Base-by-base conservation (phyloP, 2,888 invertebrate genomes). In the Griposia aprilina region DNA sequence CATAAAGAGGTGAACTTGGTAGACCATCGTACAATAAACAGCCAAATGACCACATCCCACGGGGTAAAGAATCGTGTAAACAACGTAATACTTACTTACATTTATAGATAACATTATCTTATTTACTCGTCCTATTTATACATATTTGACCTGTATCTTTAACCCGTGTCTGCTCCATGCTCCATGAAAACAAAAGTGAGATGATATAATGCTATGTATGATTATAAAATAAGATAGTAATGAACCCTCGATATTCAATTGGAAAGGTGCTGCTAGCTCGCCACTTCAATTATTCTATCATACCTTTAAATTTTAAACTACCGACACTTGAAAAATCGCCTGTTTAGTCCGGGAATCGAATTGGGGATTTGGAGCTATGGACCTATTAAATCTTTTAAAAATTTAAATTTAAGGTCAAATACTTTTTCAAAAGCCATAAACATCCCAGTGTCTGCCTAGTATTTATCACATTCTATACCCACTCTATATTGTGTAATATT, bases 181-280 rank as follows among this genome's bases (percentile, higher is more conserved):
- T 17, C 4, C 15, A 63, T 73, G 72, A 76, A 85, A 85, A 84
- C 81, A 81, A 70, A 48, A 82, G 65, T 70, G n/a, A 23, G 20
- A 79, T 36, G n/a, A 84, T 59, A 62, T 41, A 55, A 66, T 50
- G 11, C 26, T 30, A 41, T 17, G 15, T 30, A n/a, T 4, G 17
- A 45, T 66, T 52, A 73, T 66, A 45, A 77, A 79, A n/a, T 70
- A 48, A 26, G n/a, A 59, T 30, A 50, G 2, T 23, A n/a, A 13
- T 52, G 36, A 50, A 79, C 7, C 13, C 20, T 50, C 5, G 5
- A 11, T 76, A 11, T 17, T 15, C 36, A 20, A 20, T 36, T 41
- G n/a, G 26, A 2, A n/a, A 23, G 6, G 74, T 71, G 50, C 20
- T 26, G 30, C 50, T 30, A 72, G 17, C n/a, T 36, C 30, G 5